Base-by-base conservation (phyloP, 1,140 invertebrate species). In the Brachionus calyciflorus region DNA sequence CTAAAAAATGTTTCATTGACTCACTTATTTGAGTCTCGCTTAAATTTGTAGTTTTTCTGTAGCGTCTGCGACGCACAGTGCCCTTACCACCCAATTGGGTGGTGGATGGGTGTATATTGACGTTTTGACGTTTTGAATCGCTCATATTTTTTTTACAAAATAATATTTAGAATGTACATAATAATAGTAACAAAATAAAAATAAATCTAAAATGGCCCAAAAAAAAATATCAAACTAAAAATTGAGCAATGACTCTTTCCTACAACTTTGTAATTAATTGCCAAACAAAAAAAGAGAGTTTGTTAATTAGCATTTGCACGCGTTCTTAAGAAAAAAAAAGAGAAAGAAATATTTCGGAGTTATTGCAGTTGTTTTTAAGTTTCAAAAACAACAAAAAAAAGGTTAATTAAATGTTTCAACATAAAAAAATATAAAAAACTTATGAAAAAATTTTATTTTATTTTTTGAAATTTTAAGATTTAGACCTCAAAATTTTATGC, bases 1-100 rank as follows among this genome's bases (percentile, higher is more conserved):
- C 33, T 21, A 73, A 49, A 73, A 73, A 73, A 37, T 37, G 37
- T 2, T 33, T 30, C 69, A 73, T 73, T 6, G 69, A 49, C 19
- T 73, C 69, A 19, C 30, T 51, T 17, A 24, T 73, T 73, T 65
- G 60, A 46, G 21, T 65, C 4, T 73, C 69, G 28, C 69, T 37
- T 3, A 73, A 26, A 49, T 19, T 49, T 0, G 60, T 37, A 65
- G 19, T 65, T 73, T 28, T 73, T 55, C 51, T 73, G 19, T 28
- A 55, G 12, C 69, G 69, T 14, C 69, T 46, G 9, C 69, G 44
- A 19, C 69, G 44, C 5, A 73, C 51, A 19, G 69, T 73, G 19
- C 69, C 69, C 40, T 49, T 30, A 17, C 69, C 69, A 40, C 69
- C 69, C 14, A 73, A 40, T 40, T 73, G 69, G n/a, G n/a, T 73